Conservation (phyloP, 1,140 invertebrate species). For the Sipha flava region DNA sequence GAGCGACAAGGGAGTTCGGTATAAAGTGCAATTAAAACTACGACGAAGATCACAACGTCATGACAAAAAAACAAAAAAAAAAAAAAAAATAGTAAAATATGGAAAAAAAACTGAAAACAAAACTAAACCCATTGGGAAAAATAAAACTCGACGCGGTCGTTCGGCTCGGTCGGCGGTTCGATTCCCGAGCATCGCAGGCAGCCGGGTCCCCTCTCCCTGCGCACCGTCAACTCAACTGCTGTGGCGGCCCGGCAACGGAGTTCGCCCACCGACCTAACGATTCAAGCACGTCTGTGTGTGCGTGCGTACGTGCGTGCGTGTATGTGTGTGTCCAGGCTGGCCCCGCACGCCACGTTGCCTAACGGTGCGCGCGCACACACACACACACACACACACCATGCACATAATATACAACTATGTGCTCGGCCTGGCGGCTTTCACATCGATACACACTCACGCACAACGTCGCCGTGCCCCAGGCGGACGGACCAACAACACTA, state of each 20-base stretch:
- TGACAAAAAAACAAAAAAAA: neutral
- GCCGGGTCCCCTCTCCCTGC: neutral
- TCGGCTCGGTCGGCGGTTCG: conserved; percentile 33
- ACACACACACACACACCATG: neutral
- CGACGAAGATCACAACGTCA: neutral
- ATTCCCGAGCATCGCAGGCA: conserved; percentile 30
- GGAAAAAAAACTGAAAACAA: too few species aligned
- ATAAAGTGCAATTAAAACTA: too few species aligned
- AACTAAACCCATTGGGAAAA: neutral
- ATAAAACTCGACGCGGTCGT: neutral
- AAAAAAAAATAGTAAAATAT: neutral
- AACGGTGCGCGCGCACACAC: neutral
- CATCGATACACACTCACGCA: neutral
- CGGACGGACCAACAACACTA: neutral
- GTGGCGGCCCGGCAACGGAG: conserved; percentile 24
- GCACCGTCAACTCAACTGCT: conserved; percentile 27
- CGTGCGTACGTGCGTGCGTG: neutral
- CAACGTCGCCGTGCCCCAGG: neutral
- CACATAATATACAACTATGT: conserved; percentile 10
- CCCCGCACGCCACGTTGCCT: conserved; percentile 35
- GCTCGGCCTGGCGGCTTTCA: neutral
- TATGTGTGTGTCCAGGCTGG: conserved; percentile 25
- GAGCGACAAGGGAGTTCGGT: too few species aligned
- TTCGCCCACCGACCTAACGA: conserved; percentile 26
- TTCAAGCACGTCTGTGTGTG: conserved; percentile 7